These are phyloP conservation scores for Ctenopoma multispine DNA, from an alignment of 2,797 vertebrate genomes.

Conservation along the genomic window DNA sequence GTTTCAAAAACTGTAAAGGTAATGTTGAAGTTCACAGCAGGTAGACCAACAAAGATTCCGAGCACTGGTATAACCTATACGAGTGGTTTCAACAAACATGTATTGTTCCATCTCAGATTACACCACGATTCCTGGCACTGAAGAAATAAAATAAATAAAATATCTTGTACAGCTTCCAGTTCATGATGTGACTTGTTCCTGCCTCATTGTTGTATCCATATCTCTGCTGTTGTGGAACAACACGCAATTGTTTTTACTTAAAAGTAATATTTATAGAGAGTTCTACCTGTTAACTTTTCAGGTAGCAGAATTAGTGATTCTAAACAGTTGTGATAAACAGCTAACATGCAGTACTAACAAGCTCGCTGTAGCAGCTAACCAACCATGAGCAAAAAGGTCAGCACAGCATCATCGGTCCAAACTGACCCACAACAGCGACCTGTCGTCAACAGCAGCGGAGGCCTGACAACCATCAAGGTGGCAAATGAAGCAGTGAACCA, in stretches of 20 bases:
- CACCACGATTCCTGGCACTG: not conserved
- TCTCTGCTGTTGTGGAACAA: conserved; percentile 31
- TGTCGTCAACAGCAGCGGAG: not conserved
- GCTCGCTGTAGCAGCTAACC: conserved; percentile 26
- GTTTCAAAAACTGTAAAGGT: not conserved
- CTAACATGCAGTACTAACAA: conserved; percentile 42
- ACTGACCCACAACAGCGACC: conserved; percentile 18
- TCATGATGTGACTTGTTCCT: conserved; percentile 22
- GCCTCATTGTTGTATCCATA: conserved; percentile 35
- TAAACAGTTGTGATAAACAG: conserved; percentile 22
- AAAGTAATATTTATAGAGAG: conserved; percentile 10
- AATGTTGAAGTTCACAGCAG: not conserved
- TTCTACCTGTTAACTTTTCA: not conserved
- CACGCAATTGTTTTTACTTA: not conserved
- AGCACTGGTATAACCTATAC: not conserved
- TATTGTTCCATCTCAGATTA: not conserved
- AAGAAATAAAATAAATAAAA: not conserved
- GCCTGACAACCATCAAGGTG: conserved; percentile 12
- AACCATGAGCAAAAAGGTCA: conserved; percentile 31
- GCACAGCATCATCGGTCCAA: conserved; percentile 7
- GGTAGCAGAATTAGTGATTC: too few species aligned
- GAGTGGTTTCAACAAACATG: not conserved
- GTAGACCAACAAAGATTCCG: not conserved
- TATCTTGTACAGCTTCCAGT: not conserved
- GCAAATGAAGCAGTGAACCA: conserved; percentile 13